A percentile compares a stretch with the other conserved stretches of the same genome.
phyloP scores from a whole-genome alignment of 2,113 vertebrate species.

The Dicerorhinus sumatrensis region DNA sequence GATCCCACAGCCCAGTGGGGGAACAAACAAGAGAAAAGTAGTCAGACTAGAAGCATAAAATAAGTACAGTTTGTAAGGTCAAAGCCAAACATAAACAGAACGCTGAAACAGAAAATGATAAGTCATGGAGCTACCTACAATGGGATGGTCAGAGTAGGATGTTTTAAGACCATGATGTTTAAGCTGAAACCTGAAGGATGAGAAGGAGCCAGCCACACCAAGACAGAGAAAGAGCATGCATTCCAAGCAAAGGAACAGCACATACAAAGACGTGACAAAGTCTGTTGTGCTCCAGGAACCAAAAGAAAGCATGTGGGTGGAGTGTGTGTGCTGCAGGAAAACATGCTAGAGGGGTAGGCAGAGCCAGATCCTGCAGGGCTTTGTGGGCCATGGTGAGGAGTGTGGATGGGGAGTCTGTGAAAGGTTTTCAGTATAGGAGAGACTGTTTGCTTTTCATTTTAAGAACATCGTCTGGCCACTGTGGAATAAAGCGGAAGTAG shows the following conservation, averaged over 20 bases:
- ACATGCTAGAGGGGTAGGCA: not conserved
- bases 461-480: not conserved
- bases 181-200: not conserved
- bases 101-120: not conserved
- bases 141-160: not conserved
- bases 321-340: not conserved
- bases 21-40: not conserved
- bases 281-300: not conserved
- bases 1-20: not conserved
- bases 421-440: not conserved
- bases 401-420: not conserved
- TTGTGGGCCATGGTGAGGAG: not conserved
- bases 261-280: not conserved
- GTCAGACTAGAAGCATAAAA: slow-evolving; percentile 5
- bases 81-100: not conserved
- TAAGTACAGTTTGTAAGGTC: not conserved
- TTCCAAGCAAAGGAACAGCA: not conserved
- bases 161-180: not conserved
- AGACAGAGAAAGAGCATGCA: not conserved
- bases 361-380: too few species aligned
- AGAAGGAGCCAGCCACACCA: not conserved
- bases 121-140: not conserved
- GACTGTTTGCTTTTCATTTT: not conserved
- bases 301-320: not conserved
- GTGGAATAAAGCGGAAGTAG: not conserved